Evolutionary conservation across 2,113 vertebrate genomes (phyloP).

Genomic region (Ammodytes dubius): DNA sequence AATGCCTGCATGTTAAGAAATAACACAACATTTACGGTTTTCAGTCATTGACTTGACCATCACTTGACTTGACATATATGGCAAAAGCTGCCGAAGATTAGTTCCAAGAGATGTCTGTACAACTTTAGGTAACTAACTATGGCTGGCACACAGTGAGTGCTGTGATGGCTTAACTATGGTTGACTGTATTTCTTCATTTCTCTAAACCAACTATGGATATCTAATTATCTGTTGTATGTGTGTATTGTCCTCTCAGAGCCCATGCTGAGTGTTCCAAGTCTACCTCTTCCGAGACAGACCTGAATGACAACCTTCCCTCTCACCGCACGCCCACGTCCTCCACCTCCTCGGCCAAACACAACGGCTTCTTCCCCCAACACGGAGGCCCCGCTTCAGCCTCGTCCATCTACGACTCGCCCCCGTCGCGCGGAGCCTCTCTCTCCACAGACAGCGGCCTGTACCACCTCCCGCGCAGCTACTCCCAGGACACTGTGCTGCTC

Average conservation of each 20-base stretch:
- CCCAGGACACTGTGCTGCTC: constrained; percentile 91
- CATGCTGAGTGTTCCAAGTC: constrained; percentile 91
- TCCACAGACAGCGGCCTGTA: constrained; percentile 90
- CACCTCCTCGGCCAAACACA: constrained; percentile 88
- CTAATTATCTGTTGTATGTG: constrained; percentile 20
- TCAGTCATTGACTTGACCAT: not conserved
- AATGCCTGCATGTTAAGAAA: constrained; percentile 47
- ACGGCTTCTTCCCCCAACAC: constrained; percentile 92
- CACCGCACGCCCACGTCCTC: constrained; percentile 88
- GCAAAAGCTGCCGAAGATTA: constrained; percentile 3
- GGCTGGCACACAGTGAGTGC: constrained; percentile 27
- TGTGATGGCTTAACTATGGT: not conserved
- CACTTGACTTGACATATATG: not conserved
- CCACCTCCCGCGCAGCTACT: constrained; percentile 94
- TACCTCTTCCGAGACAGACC: constrained; percentile 96
- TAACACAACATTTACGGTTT: not conserved
- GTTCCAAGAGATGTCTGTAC: constrained; percentile 11
- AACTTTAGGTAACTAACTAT: constrained; percentile 24
- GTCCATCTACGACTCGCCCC: constrained; percentile 92
- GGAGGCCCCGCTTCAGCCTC: constrained; percentile 84
- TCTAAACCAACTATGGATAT: constrained; percentile 6
- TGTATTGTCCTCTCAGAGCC: constrained; percentile 79
- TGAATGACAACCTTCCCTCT: constrained; percentile 94
- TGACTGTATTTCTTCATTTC: constrained; percentile 16
- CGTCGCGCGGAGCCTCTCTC: constrained; percentile 84